Base-by-base conservation (phyloP, 2,797 vertebrate genomes). In the Thunnus albacares region DNA sequence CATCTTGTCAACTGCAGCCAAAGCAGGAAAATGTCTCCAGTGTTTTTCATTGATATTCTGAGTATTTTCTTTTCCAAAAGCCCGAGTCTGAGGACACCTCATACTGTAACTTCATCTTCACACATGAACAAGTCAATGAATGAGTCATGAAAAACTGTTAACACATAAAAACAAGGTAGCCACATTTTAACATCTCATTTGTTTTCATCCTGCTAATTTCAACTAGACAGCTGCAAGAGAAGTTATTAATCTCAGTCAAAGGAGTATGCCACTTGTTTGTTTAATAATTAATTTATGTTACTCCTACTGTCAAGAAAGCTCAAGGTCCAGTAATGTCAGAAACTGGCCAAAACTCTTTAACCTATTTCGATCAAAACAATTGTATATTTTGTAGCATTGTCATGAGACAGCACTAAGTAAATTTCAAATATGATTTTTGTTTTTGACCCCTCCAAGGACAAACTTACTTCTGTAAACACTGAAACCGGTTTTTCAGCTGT, bases 401-500 rank as follows among this genome's bases (percentile, higher is more conserved):
- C 30, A 60, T 26, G 62, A 60, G 18, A n/a, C 66, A 51, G 41
- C 22, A 18, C 12, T 47, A 49, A 30, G 10, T 4, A 24, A 2
- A 53, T 63, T 64, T 45, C 0, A 0, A 33, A 38, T 30, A 41
- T 43, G 7, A 26, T 70, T 62, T 59, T 10, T 51, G 22, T 49
- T 63, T 30, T n/a, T 63, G 28, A 78, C 7, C n/a, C 33, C 33
- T 81, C 47, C n/a, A 17, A 64, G 35, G 59, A 67, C 77, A 28
- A 79, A 58, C 52, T 22, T 10, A 15, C 53, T 28, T 24, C 38
- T 26, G 73, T 85, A 84, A 87, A 93, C 81, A 87, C 13, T 64
- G 53, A 62, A 88, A 90, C 84, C 51, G 63, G 72, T 91, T 89
- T 73, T 66, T 69, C 51, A 60, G 26, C 41, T 38, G 35, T 38